Evolutionary conservation across 2,888 invertebrate species (phyloP).

Genomic region (Orchestes rusci): DNA sequence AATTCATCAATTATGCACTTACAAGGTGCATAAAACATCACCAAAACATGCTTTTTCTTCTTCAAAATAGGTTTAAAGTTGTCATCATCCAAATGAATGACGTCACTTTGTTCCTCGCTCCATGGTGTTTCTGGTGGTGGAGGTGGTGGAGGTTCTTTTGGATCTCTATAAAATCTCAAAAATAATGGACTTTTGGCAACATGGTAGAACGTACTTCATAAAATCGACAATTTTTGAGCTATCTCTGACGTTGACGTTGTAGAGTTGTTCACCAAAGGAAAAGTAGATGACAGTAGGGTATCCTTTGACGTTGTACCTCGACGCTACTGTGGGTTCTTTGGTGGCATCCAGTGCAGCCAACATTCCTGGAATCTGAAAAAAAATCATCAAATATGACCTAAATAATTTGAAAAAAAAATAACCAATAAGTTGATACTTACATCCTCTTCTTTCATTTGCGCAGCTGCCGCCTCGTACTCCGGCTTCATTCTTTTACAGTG

Average conservation of each 20-base stretch:
- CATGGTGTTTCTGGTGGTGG: slow-evolving; percentile 76
- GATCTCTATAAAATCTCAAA: slow-evolving; percentile 15
- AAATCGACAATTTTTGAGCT: slow-evolving; percentile 72
- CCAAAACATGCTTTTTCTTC: slow-evolving; percentile 78
- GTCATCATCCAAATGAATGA: slow-evolving; percentile 68
- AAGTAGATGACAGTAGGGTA: slow-evolving; percentile 78
- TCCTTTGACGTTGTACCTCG: slow-evolving; percentile 65
- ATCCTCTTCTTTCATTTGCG: slow-evolving; percentile 59
- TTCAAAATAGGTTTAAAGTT: slow-evolving; percentile 67
- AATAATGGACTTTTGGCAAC: neutral
- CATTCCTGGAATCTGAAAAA: slow-evolving; percentile 56
- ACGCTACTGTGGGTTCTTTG: slow-evolving; percentile 60
- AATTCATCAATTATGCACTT: slow-evolving; percentile 46
- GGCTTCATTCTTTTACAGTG: slow-evolving; percentile 87
- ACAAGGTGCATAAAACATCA: slow-evolving; percentile 94
- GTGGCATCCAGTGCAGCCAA: slow-evolving; percentile 84
- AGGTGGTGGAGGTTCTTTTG: slow-evolving; percentile 73
- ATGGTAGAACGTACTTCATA: slow-evolving; percentile 52
- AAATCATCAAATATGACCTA: neutral
- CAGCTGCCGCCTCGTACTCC: slow-evolving; percentile 75
- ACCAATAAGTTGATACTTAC: no score
- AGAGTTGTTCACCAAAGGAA: slow-evolving; percentile 67
- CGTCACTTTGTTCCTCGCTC: slow-evolving; percentile 67
- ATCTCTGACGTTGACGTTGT: slow-evolving; percentile 72
- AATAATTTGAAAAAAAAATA: neutral